phyloP scores from a whole-genome alignment of 2,888 invertebrate species.

The Drosophila suboccidentalis region DNA sequence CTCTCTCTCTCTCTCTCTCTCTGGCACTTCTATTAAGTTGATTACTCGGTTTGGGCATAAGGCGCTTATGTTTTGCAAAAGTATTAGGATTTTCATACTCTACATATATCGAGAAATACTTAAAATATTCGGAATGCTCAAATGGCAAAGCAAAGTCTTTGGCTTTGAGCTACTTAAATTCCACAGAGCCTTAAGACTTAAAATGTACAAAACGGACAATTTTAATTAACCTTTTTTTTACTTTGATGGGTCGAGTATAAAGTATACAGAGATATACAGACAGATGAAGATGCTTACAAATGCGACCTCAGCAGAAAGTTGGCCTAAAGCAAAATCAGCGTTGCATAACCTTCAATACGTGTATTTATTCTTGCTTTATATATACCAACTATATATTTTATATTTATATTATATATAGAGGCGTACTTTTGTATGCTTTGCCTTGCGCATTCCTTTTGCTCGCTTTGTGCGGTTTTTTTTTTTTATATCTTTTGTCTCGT shows the following conservation, averaged over 20 bases:
- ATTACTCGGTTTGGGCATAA: slow-evolving; percentile 35
- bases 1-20: neutral
- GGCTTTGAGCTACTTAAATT: slow-evolving; percentile 19
- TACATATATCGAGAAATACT: slow-evolving; percentile 27
- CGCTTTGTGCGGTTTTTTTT: slow-evolving; percentile 20
- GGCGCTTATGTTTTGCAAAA: slow-evolving; percentile 35
- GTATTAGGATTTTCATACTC: slow-evolving; percentile 15
- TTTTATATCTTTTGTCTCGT: slow-evolving; percentile 6
- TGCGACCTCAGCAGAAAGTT: slow-evolving; percentile 34
- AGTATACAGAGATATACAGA: slow-evolving; percentile 10
- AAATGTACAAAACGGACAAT: slow-evolving; percentile 28
- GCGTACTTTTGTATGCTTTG: slow-evolving; percentile 25
- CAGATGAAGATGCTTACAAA: slow-evolving; percentile 10
- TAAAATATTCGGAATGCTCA: slow-evolving; percentile 12
- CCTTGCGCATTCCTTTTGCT: slow-evolving; percentile 14
- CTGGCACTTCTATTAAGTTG: slow-evolving; percentile 41
- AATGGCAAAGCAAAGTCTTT: slow-evolving; percentile 11
- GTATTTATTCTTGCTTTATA: slow-evolving; percentile 28
- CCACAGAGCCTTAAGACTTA: slow-evolving; percentile 21
- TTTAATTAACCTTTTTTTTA: slow-evolving; percentile 58
- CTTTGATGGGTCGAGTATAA: slow-evolving; percentile 29
- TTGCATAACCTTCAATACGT: slow-evolving; percentile 30
- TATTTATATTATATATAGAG: slow-evolving; percentile 16
- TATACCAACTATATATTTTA: slow-evolving; percentile 8
- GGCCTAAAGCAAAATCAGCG: slow-evolving; percentile 36